Evolutionary conservation across 2,888 invertebrate genomes (phyloP).

Genomic region (Dysmachus trigonus): DNA sequence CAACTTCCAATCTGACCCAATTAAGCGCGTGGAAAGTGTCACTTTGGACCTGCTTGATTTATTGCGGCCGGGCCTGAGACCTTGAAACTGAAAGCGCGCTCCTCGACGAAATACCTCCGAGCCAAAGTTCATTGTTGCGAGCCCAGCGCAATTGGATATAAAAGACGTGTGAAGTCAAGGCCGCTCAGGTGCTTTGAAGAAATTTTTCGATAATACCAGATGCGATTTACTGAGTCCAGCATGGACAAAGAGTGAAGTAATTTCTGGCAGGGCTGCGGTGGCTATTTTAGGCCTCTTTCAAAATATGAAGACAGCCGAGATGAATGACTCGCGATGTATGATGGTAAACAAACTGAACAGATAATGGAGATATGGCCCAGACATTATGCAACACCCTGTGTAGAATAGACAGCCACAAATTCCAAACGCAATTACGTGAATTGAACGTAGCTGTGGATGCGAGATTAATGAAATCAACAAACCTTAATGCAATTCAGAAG

Average conservation of each 20-base stretch:
- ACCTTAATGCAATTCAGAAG: neutral
- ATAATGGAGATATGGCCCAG: neutral
- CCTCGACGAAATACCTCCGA: neutral
- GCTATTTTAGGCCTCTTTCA: neutral
- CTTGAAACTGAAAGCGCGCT: neutral
- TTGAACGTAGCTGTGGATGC: neutral
- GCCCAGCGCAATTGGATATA: neutral
- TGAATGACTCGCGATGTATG: neutral
- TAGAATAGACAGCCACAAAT: neutral
- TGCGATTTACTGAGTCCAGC: neutral
- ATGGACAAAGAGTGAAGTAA: conserved; percentile 12
- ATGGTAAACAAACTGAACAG: neutral
- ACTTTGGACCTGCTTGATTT: conserved; percentile 17
- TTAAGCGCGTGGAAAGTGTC: conserved; percentile 12
- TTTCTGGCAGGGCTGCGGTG: neutral
- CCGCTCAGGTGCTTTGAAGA: conserved; percentile 11
- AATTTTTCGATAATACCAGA: conserved; percentile 5
- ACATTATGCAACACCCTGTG: neutral
- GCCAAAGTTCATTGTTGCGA: conserved; percentile 23
- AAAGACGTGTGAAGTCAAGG: conserved; percentile 7
- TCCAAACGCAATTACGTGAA: neutral
- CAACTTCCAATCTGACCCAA: conserved; percentile 18
- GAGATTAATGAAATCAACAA: neutral
- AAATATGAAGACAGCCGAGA: neutral
- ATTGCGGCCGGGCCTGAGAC: neutral